Conservation (phyloP, 2,888 invertebrate species). For the Rhorus exstirpatorius region DNA sequence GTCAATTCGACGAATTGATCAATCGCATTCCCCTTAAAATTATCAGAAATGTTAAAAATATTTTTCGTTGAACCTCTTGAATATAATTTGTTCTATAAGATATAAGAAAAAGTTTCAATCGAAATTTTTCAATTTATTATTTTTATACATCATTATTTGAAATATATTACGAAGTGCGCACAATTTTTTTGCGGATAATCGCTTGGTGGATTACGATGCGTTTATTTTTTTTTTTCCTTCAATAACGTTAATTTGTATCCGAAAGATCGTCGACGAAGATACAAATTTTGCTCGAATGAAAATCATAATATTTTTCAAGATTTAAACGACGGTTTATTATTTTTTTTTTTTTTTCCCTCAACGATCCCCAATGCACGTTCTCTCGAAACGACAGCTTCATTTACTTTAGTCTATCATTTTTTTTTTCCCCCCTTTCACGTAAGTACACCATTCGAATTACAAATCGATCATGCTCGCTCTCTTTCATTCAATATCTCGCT, state of each 20-base stretch:
- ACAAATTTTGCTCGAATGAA: constrained; percentile 10
- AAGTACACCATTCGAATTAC: constrained; percentile 57
- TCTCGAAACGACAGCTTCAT: constrained; percentile 20
- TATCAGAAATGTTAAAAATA: too few relatives aligned
- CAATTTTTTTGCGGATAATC: constrained; percentile 41
- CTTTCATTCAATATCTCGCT: constrained; percentile 26
- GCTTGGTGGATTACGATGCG: constrained; percentile 6
- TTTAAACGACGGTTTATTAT: neutral
- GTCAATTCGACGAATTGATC: too few relatives aligned
- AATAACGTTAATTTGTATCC: constrained; percentile 4
- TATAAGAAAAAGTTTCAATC: neutral
- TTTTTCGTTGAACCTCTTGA: too few relatives aligned
- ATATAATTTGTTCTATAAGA: neutral
- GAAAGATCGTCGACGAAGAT: neutral
- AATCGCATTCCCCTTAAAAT: too few relatives aligned
- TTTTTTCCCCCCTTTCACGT: neutral
- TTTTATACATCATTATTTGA: constrained; percentile 65
- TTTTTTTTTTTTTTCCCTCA: neutral
- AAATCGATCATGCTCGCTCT: constrained; percentile 37
- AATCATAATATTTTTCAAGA: constrained; percentile 20
- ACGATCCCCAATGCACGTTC: constrained; percentile 26
- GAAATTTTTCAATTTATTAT: constrained; percentile 62
- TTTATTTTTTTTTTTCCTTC: neutral
- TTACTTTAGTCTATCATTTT: constrained; percentile 18
- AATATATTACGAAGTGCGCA: constrained; percentile 63